Evolutionary conservation across 2,888 invertebrate genomes (phyloP).

Genomic region (Drosophila suboccidentalis): DNA sequence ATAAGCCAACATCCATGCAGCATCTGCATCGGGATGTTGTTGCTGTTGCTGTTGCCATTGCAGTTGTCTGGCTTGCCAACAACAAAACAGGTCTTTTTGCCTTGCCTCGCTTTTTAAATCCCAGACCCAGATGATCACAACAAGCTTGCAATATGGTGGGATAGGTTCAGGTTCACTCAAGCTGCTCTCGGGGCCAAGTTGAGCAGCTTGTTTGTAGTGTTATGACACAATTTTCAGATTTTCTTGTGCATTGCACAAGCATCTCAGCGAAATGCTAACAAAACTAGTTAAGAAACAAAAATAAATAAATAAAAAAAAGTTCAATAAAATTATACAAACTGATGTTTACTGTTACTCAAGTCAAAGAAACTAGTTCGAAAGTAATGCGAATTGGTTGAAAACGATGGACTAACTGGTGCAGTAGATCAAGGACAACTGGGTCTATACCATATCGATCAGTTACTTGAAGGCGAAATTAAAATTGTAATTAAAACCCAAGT

Average conservation of each 20-base stretch:
- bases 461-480: too few species aligned
- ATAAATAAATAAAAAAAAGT: constrained; percentile 10
- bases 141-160: constrained; percentile 55
- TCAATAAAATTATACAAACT: constrained; percentile 42
- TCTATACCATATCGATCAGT: not conserved
- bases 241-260: constrained; percentile 39
- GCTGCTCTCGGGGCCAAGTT: constrained; percentile 48
- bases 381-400: not conserved
- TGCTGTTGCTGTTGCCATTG: constrained; percentile 19
- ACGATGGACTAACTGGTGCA: constrained; percentile 9
- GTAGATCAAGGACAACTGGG: constrained; percentile 47
- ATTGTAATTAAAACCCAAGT: too few species aligned
- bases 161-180: constrained; percentile 74
- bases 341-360: constrained; percentile 36
- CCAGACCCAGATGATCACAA: constrained; percentile 27
- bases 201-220: constrained; percentile 68
- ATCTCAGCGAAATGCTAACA: constrained; percentile 12
- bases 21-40: constrained; percentile 40
- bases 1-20: constrained; percentile 69
- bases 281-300: constrained; percentile 40
- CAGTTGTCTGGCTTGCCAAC: constrained; percentile 33
- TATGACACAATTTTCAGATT: constrained; percentile 72
- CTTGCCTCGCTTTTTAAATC: constrained; percentile 14
- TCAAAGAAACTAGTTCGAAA: constrained; percentile 18
- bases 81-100: constrained; percentile 62